Percentiles rank a stretch among this genome's conserved stretches.
Evolutionary conservation across 2,888 invertebrate genomes (phyloP).

Genomic region (Hybos culiciformis): DNA sequence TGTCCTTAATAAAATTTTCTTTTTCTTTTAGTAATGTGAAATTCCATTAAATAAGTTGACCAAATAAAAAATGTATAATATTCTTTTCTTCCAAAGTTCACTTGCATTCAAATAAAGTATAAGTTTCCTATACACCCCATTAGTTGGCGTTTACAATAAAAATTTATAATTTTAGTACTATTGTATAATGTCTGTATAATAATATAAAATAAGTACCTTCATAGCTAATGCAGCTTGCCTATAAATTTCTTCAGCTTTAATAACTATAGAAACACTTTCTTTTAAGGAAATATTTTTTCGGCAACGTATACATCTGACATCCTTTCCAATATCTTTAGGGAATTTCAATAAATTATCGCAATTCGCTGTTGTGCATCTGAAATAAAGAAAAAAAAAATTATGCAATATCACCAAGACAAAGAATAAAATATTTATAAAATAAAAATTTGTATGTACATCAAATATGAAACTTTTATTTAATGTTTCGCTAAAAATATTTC

Average conservation of each 20-base stretch:
- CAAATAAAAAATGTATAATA: too few species aligned
- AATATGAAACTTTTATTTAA: not conserved
- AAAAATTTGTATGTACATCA: not conserved
- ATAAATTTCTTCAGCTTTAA: conserved; percentile 39
- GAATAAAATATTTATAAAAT: not conserved
- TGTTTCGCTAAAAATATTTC: too few species aligned
- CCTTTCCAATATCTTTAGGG: conserved; percentile 34
- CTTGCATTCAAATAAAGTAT: too few species aligned
- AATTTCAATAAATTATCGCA: conserved; percentile 38
- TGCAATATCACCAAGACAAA: not conserved
- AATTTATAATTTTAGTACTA: too few species aligned
- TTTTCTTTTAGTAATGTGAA: too few species aligned
- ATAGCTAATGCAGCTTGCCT: conserved; percentile 34
- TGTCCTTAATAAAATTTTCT: too few species aligned
- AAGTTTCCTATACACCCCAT: too few species aligned
- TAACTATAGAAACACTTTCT: conserved; percentile 33
- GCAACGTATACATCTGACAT: conserved; percentile 40
- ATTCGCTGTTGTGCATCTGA: conserved; percentile 39
- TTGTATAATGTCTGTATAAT: too few species aligned
- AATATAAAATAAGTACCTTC: conserved; percentile 17
- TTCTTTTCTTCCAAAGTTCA: too few species aligned
- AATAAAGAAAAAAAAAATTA: not conserved
- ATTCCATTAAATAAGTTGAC: too few species aligned
- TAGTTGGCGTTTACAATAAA: too few species aligned
- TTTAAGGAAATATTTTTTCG: conserved; percentile 38